Base-by-base conservation (phyloP, 2,888 invertebrate species). In the Endomychus coccineus region DNA sequence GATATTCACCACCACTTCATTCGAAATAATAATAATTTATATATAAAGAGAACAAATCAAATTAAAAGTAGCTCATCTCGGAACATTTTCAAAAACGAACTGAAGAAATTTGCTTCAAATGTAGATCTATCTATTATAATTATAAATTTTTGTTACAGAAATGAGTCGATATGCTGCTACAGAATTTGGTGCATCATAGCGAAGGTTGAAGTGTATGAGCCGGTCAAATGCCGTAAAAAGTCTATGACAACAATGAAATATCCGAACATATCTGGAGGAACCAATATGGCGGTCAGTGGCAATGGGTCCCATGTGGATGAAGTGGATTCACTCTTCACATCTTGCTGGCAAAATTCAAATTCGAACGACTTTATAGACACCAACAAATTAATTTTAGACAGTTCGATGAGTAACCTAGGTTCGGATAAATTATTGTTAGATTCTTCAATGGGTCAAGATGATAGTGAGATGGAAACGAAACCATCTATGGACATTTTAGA, bases 311-410 rank as follows among this genome's bases (percentile, higher is more conserved):
- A 65, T 49, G 58, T 61, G 36, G 65, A 64, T 51, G 77, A 77
- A 64, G 77, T 77, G 56, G 83, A 83, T 68, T 78, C 80, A 59
- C 71, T 83, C 51, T 73, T 83, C 62, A 78, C 79, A 64, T 71
- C 77, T 46, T 81, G 81, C 70, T 83, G 83, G 83, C 71, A 77
- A 55, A 67, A 59, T 50, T 60, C 62, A 48, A 66, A 55, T 58
- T 65, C 59, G 57, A 69, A 54, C 61, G 71, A 71, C 48, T 68
- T 71, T 53, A 68, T 73, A 44, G 74, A 73, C 46, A 70, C 71
- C 15, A 54, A 58, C 33, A 74, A 74, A 54, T 52, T 75, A 44
- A 61, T 74, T 37, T 57, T 74, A 34, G 73, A 80, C 58, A 74
- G 76, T 63, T 70, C 70, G 59, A 71, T 61, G 47, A 62, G 51